Conservation (phyloP, 1,140 invertebrate genomes). For the Euwallacea fornicatus region DNA sequence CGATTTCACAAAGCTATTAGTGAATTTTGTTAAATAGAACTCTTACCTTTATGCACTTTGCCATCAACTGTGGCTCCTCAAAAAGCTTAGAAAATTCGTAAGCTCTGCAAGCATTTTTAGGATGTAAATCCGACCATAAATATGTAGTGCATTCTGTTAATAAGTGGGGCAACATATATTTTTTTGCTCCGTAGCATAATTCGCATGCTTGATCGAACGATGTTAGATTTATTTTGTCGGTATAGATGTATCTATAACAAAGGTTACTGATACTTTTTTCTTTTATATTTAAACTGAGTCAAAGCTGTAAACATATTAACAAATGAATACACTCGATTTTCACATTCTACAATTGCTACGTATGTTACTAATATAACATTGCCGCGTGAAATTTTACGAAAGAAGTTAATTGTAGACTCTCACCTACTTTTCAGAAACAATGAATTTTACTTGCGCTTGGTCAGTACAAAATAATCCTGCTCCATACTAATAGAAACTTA, state of each 20-base stretch:
- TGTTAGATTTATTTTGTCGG: conserved; percentile 73
- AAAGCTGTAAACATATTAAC: neutral
- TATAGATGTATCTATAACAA: conserved; percentile 75
- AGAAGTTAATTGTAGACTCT: too few relatives aligned
- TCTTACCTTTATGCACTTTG: conserved; percentile 75
- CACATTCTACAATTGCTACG: too few relatives aligned
- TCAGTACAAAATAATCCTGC: too few relatives aligned
- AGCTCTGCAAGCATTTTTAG: conserved; percentile 78
- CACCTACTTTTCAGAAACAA: too few relatives aligned
- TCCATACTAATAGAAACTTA: conserved; percentile 47
- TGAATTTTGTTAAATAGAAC: neutral
- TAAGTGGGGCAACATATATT: conserved; percentile 81
- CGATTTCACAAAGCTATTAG: neutral
- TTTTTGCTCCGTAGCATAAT: conserved; percentile 83
- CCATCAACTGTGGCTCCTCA: conserved; percentile 76
- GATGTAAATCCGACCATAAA: conserved; percentile 75
- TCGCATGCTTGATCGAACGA: conserved; percentile 84
- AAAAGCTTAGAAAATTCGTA: conserved; percentile 85
- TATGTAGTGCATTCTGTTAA: conserved; percentile 79
- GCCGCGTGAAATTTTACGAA: too few relatives aligned
- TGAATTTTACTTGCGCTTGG: too few relatives aligned
- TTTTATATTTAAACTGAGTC: neutral
- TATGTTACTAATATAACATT: too few relatives aligned
- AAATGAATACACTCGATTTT: too few relatives aligned
- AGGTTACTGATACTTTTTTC: conserved; percentile 3